A percentile compares a stretch with the other conserved stretches of the same genome.
Evolutionary conservation across 92 coral and sea anemone species (phyloP).

Genomic region (Zoanthus gigantus): DNA sequence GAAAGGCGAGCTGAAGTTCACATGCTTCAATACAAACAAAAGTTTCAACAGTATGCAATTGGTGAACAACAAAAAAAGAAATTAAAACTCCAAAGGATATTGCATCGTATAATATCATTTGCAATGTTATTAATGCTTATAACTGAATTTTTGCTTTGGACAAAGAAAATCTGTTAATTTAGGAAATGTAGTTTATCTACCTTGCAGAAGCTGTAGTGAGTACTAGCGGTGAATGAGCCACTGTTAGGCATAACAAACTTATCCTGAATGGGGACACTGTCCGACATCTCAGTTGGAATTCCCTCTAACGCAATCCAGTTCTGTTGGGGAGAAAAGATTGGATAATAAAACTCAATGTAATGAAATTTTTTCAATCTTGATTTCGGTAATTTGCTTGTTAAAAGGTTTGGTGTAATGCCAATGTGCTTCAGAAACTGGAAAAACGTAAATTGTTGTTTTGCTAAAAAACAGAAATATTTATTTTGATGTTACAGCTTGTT

Average conservation of each 20-base stretch:
- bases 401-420: no score
- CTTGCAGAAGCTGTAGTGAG: constrained; percentile 76
- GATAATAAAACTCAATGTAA: no score
- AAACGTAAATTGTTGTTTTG: no score
- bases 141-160: no score
- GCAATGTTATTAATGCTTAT: neutral
- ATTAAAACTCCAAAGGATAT: neutral
- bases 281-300: constrained; percentile 54
- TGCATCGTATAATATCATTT: no score
- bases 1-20: constrained; percentile 68
- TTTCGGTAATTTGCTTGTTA: no score
- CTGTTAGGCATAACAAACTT: constrained; percentile 51
- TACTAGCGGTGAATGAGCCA: constrained; percentile 13
- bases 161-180: no score
- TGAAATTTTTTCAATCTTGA: no score
- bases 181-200: neutral
- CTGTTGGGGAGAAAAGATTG: constrained; percentile 6
- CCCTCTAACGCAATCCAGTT: constrained; percentile 72
- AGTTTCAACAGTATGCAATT: no score
- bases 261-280: constrained; percentile 52
- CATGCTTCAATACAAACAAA: constrained; percentile 35
- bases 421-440: no score
- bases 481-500: no score
- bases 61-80: neutral
- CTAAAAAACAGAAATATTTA: no score